These are phyloP conservation scores for Pygoscelis adeliae DNA, from an alignment of 2,113 vertebrate species.

Conservation along the genomic window DNA sequence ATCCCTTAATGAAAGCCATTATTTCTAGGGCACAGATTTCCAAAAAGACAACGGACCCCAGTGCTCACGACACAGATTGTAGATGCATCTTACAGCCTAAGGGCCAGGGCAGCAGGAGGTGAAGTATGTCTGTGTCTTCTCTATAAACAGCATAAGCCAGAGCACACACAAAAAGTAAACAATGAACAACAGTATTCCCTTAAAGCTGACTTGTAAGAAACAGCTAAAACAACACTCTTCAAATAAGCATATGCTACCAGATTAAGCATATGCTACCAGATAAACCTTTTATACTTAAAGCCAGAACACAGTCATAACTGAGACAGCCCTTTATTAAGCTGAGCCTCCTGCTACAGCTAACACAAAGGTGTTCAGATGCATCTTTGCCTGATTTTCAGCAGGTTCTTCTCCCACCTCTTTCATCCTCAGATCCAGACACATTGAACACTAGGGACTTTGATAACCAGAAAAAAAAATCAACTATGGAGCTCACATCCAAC, in stretches of 20 bases:
- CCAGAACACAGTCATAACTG: not conserved
- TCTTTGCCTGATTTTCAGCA: not conserved
- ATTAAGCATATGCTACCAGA: not conserved
- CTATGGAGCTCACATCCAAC: not conserved
- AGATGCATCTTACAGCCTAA: not conserved
- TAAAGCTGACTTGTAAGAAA: not conserved
- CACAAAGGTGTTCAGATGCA: not conserved
- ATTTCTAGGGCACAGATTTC: conserved; percentile 8
- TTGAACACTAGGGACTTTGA: not conserved
- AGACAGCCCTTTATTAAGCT: not conserved
- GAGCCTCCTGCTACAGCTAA: not conserved
- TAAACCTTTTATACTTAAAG: not conserved
- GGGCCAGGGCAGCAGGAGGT: not conserved
- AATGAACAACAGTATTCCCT: not conserved
- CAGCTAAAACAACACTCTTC: conserved; percentile 9
- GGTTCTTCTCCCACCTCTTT: not conserved
- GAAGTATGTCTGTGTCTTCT: not conserved
- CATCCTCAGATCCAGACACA: not conserved
- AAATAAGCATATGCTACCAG: not conserved
- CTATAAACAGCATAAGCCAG: not conserved
- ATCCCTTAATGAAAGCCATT: conserved; percentile 61
- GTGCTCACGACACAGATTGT: not conserved
- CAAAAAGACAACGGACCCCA: not conserved
- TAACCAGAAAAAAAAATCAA: not conserved
- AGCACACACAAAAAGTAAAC: not conserved